These are phyloP conservation scores for Carlito syrichta DNA, from an alignment of 2,113 vertebrate genomes.

Conservation along the genomic window DNA sequence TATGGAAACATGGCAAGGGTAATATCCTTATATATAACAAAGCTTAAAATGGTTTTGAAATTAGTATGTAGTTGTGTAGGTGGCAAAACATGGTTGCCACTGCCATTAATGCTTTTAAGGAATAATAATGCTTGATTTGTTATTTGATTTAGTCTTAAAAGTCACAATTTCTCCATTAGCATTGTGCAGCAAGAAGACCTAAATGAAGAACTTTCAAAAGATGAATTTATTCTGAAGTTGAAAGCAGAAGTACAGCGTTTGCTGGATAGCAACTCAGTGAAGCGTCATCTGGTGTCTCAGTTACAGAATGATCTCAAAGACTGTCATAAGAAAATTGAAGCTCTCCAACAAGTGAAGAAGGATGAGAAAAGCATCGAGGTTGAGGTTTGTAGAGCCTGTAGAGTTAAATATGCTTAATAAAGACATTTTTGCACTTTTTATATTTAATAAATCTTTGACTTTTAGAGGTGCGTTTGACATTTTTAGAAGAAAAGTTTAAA, in stretches of 20 bases:
- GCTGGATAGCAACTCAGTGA: conserved; percentile 88
- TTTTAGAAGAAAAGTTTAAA: conserved; percentile 15
- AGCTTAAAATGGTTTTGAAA: conserved; percentile 32
- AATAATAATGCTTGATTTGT: neutral
- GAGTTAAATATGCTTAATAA: neutral
- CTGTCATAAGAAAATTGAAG: conserved; percentile 77
- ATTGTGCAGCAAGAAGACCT: conserved; percentile 61
- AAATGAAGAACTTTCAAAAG: conserved; percentile 84
- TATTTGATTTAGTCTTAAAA: neutral
- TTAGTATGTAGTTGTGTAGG: neutral
- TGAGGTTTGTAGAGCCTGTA: conserved; percentile 78
- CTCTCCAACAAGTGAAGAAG: conserved; percentile 82
- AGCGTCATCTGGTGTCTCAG: conserved; percentile 88
- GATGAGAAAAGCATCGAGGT: conserved; percentile 74
- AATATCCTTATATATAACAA: neutral
- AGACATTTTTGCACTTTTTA: neutral
- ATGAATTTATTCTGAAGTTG: conserved; percentile 86
- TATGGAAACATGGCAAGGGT: neutral
- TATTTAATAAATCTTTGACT: neutral
- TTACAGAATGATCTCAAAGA: conserved; percentile 88
- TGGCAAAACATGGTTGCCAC: neutral
- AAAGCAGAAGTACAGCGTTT: conserved; percentile 90
- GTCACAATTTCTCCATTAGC: conserved; percentile 61
- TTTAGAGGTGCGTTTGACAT: neutral
- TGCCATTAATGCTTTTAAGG: neutral